Evolutionary conservation across 2,113 vertebrate species (phyloP).

Genomic region (Scomber colias): DNA sequence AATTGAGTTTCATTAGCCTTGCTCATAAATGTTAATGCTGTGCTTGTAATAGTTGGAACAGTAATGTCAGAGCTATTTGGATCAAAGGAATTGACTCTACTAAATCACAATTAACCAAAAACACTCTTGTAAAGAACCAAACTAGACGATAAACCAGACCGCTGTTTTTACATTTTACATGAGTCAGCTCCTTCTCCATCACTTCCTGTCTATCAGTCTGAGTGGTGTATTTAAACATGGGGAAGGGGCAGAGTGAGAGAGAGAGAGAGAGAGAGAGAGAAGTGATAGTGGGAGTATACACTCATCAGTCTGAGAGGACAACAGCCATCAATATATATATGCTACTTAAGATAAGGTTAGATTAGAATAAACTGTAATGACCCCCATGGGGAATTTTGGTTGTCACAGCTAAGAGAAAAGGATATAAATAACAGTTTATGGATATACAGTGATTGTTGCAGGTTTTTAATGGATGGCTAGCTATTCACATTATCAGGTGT

Average conservation of each 20-base stretch:
- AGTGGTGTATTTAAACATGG: neutral
- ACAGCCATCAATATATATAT: constrained; percentile 1
- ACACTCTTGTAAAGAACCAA: neutral
- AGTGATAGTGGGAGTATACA: constrained; percentile 17
- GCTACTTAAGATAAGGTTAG: constrained; percentile 29
- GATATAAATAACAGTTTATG: constrained; percentile 44
- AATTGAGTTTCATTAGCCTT: neutral
- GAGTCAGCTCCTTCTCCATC: neutral
- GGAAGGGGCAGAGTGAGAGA: neutral
- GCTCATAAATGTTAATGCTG: constrained; percentile 17
- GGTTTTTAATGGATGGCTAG: neutral
- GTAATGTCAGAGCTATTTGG: neutral
- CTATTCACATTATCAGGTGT: constrained; percentile 10
- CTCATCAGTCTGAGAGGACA: neutral
- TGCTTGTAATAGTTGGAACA: neutral
- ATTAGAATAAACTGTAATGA: constrained; percentile 49
- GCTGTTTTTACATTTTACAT: neutral
- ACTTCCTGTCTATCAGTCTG: neutral
- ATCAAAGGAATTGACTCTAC: neutral
- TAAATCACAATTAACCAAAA: neutral
- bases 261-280: constrained; percentile 2
- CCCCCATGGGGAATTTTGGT: constrained; percentile 33
- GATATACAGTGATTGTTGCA: neutral
- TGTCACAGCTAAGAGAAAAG: constrained; percentile 19
- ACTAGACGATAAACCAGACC: neutral